A percentile compares a stretch with the other conserved stretches of the same genome.
Evolutionary conservation across 2,888 invertebrate species (phyloP).

Genomic region (Drosophila macrothrix): DNA sequence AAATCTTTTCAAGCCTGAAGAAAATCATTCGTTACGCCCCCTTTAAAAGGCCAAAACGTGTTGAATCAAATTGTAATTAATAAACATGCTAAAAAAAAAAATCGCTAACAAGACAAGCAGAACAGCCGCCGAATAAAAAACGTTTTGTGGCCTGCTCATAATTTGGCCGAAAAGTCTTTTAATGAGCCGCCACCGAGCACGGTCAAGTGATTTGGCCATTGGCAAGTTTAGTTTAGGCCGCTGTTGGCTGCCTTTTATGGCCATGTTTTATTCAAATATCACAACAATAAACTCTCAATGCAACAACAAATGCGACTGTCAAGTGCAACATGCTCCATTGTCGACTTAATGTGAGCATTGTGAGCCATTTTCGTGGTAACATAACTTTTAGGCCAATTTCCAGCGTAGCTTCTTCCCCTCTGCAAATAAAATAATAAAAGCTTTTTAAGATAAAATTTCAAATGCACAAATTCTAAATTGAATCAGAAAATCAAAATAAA

Average conservation of each 20-base stretch:
- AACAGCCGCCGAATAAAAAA: slow-evolving; percentile 14
- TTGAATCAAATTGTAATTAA: slow-evolving; percentile 53
- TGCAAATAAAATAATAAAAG: neutral
- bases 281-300: slow-evolving; percentile 61
- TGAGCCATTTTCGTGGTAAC: slow-evolving; percentile 62
- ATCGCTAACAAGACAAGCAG: slow-evolving; percentile 37
- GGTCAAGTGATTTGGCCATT: slow-evolving; percentile 53
- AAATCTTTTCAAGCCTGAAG: neutral
- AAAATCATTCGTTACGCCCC: slow-evolving; percentile 28
- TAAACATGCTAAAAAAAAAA: slow-evolving; percentile 35
- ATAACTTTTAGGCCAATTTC: slow-evolving; percentile 23
- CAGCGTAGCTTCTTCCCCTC: neutral
- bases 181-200: slow-evolving; percentile 54
- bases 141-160: slow-evolving; percentile 48
- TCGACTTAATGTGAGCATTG: slow-evolving; percentile 73
- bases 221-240: slow-evolving; percentile 47
- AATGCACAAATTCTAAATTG: neutral
- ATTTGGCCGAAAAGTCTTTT: slow-evolving; percentile 55
- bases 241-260: slow-evolving; percentile 26
- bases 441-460: neutral
- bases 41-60: slow-evolving; percentile 29
- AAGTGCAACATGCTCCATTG: slow-evolving; percentile 69
- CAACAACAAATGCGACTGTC: slow-evolving; percentile 62
- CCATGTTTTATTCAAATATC: slow-evolving; percentile 67
- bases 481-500: neutral